These are phyloP conservation scores for Calameuta idolon DNA, from an alignment of 2,888 invertebrate genomes.

Conservation along the genomic window DNA sequence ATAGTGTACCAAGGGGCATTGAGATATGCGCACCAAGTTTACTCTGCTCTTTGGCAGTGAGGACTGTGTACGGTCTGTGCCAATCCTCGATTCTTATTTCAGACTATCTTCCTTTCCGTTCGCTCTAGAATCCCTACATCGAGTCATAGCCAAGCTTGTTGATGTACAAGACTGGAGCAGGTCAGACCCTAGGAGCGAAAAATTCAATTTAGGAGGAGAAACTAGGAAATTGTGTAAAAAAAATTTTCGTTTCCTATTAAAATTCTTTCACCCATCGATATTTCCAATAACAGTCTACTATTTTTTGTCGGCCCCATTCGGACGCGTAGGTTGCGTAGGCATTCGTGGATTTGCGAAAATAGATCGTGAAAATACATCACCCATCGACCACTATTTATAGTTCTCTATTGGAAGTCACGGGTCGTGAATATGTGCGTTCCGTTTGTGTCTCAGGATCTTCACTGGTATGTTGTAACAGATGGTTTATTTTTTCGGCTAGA, in stretches of 20 bases:
- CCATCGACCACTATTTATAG: conserved; percentile 63
- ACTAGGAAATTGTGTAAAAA: neutral
- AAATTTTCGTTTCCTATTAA: neutral
- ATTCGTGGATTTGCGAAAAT: conserved; percentile 56
- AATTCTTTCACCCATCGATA: neutral
- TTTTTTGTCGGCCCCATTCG: conserved; percentile 11
- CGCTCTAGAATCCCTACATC: neutral
- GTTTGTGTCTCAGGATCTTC: conserved; percentile 47
- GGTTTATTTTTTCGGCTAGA: conserved; percentile 35
- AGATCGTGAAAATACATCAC: conserved; percentile 59
- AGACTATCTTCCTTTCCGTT: neutral
- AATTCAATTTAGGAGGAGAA: neutral
- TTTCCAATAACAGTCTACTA: conserved; percentile 17
- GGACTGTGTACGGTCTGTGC: neutral
- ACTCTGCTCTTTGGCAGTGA: neutral
- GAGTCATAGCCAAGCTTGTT: neutral
- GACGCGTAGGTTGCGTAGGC: conserved; percentile 21
- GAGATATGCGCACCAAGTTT: neutral
- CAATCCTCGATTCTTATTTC: neutral
- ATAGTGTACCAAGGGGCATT: neutral
- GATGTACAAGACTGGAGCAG: neutral
- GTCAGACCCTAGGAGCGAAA: neutral
- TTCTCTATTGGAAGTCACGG: conserved; percentile 59
- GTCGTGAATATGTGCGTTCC: conserved; percentile 45
- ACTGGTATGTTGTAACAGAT: conserved; percentile 51